Percentiles rank a stretch among this genome's conserved stretches.
These are phyloP conservation scores for Rhinatrema bivittatum DNA, from an alignment of 2,797 vertebrate species.

Conservation along the genomic window DNA sequence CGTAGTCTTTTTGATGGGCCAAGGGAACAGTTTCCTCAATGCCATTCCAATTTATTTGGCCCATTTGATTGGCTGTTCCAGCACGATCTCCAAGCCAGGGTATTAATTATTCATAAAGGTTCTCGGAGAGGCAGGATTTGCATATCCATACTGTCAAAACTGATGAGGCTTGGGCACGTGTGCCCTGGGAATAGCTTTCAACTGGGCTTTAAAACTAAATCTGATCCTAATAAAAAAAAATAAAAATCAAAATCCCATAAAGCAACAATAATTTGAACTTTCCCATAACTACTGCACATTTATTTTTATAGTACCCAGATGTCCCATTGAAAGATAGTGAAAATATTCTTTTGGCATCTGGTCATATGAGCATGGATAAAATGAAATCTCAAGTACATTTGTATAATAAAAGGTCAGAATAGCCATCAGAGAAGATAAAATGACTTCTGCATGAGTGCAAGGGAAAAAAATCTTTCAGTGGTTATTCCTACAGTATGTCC, in stretches of 20 bases:
- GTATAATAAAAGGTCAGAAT: slow-evolving; percentile 41
- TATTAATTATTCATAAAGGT: slow-evolving; percentile 60
- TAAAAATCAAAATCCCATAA: slow-evolving; percentile 28
- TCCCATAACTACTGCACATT: slow-evolving; percentile 38
- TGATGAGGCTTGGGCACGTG: slow-evolving; percentile 43
- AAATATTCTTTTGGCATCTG: slow-evolving; percentile 34
- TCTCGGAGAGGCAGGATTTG: slow-evolving; percentile 46
- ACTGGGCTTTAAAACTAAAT: slow-evolving; percentile 33
- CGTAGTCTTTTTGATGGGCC: slow-evolving; percentile 49
- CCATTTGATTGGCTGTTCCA: slow-evolving; percentile 44
- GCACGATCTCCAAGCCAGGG: slow-evolving; percentile 45
- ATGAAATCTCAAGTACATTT: slow-evolving; percentile 31
- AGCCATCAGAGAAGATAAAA: slow-evolving; percentile 24
- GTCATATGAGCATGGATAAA: slow-evolving; percentile 22
- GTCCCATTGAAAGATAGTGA: slow-evolving; percentile 38
- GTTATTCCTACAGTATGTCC: slow-evolving; percentile 3
- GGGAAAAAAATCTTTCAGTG: slow-evolving; percentile 11
- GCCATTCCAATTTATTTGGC: slow-evolving; percentile 51
- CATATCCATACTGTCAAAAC: slow-evolving; percentile 42
- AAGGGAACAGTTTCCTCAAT: slow-evolving; percentile 46
- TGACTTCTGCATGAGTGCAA: slow-evolving; percentile 11
- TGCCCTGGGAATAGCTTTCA: slow-evolving; percentile 33
- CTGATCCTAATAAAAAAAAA: slow-evolving; percentile 34
- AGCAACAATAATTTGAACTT: slow-evolving; percentile 43
- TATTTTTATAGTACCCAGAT: slow-evolving; percentile 44